phyloP scores from a whole-genome alignment of 2,797 vertebrate species.

The Spea hammondii region DNA sequence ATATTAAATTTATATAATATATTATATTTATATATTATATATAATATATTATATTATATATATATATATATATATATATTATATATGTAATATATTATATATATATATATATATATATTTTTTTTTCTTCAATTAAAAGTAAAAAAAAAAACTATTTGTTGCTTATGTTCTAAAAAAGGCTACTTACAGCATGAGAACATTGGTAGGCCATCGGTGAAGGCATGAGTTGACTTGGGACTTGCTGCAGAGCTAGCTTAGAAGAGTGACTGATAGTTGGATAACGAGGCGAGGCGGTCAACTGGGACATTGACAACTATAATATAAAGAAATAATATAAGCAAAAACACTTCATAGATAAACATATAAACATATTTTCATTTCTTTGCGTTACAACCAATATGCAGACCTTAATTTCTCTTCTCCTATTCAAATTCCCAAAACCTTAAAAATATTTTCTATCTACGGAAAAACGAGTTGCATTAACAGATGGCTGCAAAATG shows the following conservation, averaged over 20 bases:
- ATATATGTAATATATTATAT: too few species aligned
- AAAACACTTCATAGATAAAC: neutral
- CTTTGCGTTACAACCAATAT: neutral
- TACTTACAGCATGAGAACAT: slow-evolving; percentile 76
- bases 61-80: too few species aligned
- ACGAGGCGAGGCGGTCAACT: slow-evolving; percentile 74
- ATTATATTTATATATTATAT: too few species aligned
- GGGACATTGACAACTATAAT: slow-evolving; percentile 85
- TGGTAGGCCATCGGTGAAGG: slow-evolving; percentile 69
- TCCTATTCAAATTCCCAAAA: too few species aligned
- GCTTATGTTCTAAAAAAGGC: slow-evolving; percentile 27
- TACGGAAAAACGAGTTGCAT: too few species aligned
- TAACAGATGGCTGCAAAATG: too few species aligned
- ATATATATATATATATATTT: too few species aligned
- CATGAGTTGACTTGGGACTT: slow-evolving; percentile 63
- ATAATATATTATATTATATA: too few species aligned
- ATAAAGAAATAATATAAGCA: slow-evolving; percentile 1
- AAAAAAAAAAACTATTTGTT: neutral
- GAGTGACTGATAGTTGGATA: slow-evolving; percentile 66
- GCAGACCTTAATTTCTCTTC: too few species aligned
- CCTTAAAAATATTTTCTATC: too few species aligned
- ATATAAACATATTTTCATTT: neutral
- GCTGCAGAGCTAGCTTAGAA: slow-evolving; percentile 60
- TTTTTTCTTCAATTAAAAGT: too few species aligned
- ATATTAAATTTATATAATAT: too few species aligned